Evolutionary conservation across 2,113 vertebrate genomes (phyloP).

Genomic region (Pogona vitticeps): DNA sequence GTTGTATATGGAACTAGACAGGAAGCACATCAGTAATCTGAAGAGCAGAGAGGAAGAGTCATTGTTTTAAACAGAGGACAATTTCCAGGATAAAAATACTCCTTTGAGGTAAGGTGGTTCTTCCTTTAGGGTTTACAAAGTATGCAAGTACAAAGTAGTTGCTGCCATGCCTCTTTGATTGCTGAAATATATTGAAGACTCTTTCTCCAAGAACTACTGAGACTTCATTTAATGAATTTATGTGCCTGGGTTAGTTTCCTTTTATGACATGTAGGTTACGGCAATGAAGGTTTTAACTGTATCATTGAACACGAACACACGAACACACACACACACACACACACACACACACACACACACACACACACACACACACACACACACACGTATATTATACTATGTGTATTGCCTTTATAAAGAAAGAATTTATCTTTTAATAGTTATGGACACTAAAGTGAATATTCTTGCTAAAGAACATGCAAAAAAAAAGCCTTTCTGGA

Average conservation of each 20-base stretch:
- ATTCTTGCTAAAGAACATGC: too few species aligned
- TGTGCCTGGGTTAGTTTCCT: not conserved
- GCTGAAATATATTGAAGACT: not conserved
- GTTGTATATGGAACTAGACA: slow-evolving; percentile 31
- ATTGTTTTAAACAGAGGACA: slow-evolving; percentile 28
- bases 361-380: too few species aligned
- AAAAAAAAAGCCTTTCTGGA: too few species aligned
- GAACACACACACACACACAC: too few species aligned
- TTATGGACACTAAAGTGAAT: too few species aligned
- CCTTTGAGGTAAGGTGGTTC: slow-evolving; percentile 54
- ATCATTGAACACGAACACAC: too few species aligned
- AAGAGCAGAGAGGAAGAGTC: slow-evolving; percentile 39
- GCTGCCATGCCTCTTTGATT: slow-evolving; percentile 4
- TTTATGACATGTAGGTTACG: not conserved
- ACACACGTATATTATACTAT: too few species aligned
- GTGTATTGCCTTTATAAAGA: too few species aligned
- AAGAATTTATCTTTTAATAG: too few species aligned
- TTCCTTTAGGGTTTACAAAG: slow-evolving; percentile 55
- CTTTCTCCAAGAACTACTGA: not conserved
- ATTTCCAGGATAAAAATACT: slow-evolving; percentile 19
- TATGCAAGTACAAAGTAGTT: slow-evolving; percentile 25
- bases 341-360: too few species aligned
- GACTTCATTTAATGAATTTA: not conserved
- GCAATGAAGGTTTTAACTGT: too few species aligned
- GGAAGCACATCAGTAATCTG: slow-evolving; percentile 55